Conservation (phyloP, 2,113 vertebrate species). For the Laticauda laticaudata region DNA sequence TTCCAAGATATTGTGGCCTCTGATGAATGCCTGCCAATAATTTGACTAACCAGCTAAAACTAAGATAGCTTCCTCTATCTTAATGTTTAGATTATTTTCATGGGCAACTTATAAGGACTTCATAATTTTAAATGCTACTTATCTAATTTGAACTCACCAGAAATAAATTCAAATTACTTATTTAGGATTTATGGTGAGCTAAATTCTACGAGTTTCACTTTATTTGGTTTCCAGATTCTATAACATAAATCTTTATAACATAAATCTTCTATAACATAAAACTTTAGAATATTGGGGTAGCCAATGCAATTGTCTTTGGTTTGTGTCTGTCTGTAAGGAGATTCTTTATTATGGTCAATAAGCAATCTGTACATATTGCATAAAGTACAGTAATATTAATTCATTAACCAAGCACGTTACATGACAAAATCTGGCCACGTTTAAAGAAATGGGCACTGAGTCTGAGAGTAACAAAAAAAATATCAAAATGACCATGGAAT, state of each 20-base stretch:
- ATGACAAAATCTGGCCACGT: not conserved
- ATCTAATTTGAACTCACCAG: not conserved
- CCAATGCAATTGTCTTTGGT: not conserved
- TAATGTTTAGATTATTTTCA: not conserved
- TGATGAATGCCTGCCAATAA: not conserved
- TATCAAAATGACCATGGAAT: not conserved
- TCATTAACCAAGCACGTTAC: not conserved
- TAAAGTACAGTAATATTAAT: not conserved
- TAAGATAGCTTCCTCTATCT: not conserved
- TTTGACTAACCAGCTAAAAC: not conserved
- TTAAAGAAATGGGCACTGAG: not conserved
- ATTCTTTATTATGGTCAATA: not conserved
- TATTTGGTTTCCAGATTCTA: not conserved
- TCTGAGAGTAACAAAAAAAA: not conserved
- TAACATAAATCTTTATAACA: not conserved
- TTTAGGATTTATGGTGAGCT: not conserved
- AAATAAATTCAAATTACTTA: not conserved
- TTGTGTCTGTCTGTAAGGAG: not conserved
- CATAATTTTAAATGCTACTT: not conserved
- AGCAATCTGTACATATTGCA: not conserved
- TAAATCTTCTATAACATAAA: not conserved
- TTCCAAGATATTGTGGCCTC: not conserved
- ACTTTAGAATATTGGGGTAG: not conserved
- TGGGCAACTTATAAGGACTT: not conserved
- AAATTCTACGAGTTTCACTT: not conserved